These are phyloP conservation scores for Ariolimax columbianus DNA, from an alignment of 2,888 invertebrate genomes.

Conservation along the genomic window DNA sequence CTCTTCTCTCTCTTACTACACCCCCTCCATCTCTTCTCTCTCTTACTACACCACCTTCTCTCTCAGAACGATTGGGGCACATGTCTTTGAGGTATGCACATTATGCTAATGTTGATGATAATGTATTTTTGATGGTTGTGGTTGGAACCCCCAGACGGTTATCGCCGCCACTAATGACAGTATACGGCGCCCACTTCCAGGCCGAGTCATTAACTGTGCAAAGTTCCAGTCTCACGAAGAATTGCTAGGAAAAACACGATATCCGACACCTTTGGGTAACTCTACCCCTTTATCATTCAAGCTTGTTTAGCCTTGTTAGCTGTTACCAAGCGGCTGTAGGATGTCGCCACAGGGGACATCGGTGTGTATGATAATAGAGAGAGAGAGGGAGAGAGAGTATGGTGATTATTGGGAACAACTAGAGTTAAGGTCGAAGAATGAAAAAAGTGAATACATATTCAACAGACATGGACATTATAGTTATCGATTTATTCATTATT, in stretches of 20 bases:
- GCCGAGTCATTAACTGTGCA: conserved; percentile 20
- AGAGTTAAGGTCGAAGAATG: no score
- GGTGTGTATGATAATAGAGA: background rate
- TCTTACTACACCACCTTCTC: background rate
- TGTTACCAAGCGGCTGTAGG: background rate
- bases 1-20: no score
- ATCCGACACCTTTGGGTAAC: background rate
- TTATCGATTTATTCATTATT: no score
- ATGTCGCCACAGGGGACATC: background rate
- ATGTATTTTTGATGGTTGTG: conserved; percentile 37
- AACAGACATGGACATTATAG: no score
- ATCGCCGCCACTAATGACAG: conserved; percentile 1
- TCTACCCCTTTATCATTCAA: background rate
- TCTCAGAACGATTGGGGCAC: background rate
- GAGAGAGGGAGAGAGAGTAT: background rate
- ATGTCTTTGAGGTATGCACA: conserved; percentile 32
- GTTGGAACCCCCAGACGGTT: conserved; percentile 16
- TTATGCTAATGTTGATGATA: conserved; percentile 39
- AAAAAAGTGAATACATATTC: no score
- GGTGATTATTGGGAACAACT: no score
- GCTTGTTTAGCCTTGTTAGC: conserved; percentile 23
- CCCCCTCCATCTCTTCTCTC: no score
- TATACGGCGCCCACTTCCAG: conserved; percentile 9
- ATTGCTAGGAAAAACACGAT: background rate
- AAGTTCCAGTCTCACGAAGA: background rate